Evolutionary conservation across 2,888 invertebrate species (phyloP).

Genomic region (Orthosia gothica): DNA sequence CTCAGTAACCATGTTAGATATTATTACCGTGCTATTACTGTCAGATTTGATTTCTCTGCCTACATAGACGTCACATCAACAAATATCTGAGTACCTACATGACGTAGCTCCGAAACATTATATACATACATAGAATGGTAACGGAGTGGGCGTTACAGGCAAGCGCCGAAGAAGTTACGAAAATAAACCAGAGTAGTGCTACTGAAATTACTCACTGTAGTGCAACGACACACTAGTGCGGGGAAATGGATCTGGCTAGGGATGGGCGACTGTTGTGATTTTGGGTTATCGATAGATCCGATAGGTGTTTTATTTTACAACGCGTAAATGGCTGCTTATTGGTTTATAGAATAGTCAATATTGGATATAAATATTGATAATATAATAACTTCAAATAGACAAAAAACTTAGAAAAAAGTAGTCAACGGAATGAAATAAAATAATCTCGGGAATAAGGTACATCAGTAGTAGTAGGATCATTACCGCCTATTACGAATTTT

Average conservation of each 20-base stretch:
- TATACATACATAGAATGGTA: conserved; percentile 19
- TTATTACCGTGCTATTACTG: too few relatives aligned
- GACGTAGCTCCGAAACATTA: conserved; percentile 26
- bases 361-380: background rate
- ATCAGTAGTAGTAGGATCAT: too few relatives aligned
- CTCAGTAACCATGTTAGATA: too few relatives aligned
- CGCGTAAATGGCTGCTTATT: too few relatives aligned
- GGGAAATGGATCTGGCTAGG: conserved; percentile 54
- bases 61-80: background rate
- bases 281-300: conserved; percentile 51
- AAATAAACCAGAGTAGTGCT: conserved; percentile 78
- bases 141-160: conserved; percentile 53
- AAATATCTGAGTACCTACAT: background rate
- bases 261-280: background rate
- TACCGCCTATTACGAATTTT: too few relatives aligned
- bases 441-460: too few relatives aligned
- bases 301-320: background rate
- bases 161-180: conserved; percentile 59
- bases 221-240: conserved; percentile 85
- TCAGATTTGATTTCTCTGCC: background rate
- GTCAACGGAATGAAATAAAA: too few relatives aligned
- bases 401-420: too few relatives aligned
- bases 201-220: conserved; percentile 87
- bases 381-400: too few relatives aligned
- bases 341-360: background rate